Evolutionary conservation across 2,888 invertebrate genomes (phyloP).

Genomic region (Melanchra persicariae): DNA sequence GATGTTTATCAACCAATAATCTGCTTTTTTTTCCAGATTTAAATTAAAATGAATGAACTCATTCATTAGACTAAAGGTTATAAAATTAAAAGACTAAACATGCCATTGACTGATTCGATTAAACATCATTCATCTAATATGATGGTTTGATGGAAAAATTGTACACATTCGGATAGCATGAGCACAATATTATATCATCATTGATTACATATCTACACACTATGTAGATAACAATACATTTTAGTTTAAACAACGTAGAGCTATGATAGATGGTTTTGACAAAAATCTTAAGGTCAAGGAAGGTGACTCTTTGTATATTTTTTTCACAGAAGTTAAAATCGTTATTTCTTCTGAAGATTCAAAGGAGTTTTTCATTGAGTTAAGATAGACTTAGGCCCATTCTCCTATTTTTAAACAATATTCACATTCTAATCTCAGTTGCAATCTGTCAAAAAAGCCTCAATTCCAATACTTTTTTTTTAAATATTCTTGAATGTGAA

Average conservation of each 20-base stretch:
- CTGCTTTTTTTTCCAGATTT: too few species aligned
- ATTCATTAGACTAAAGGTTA: too few species aligned
- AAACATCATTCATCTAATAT: background rate
- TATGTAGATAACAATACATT: constrained; percentile 39
- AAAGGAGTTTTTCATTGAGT: background rate
- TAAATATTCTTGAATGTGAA: too few species aligned
- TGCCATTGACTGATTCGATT: constrained; percentile 39
- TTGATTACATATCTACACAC: constrained; percentile 45
- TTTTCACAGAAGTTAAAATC: background rate
- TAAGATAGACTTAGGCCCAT: background rate
- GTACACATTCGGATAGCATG: constrained; percentile 12
- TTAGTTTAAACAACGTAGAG: constrained; percentile 34
- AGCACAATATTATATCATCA: constrained; percentile 41
- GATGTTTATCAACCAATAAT: too few species aligned
- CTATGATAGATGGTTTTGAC: constrained; percentile 42
- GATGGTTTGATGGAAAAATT: constrained; percentile 21
- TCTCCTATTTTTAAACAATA: too few species aligned
- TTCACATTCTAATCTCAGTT: too few species aligned
- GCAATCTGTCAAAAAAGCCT: too few species aligned
- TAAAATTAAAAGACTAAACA: too few species aligned
- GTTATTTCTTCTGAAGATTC: too few species aligned
- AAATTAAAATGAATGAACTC: too few species aligned
- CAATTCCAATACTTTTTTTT: too few species aligned
- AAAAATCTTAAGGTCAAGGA: constrained; percentile 44
- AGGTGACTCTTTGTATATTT: constrained; percentile 40